Evolutionary conservation across 1,140 invertebrate species (phyloP).

Genomic region (Ectropis grisescens): DNA sequence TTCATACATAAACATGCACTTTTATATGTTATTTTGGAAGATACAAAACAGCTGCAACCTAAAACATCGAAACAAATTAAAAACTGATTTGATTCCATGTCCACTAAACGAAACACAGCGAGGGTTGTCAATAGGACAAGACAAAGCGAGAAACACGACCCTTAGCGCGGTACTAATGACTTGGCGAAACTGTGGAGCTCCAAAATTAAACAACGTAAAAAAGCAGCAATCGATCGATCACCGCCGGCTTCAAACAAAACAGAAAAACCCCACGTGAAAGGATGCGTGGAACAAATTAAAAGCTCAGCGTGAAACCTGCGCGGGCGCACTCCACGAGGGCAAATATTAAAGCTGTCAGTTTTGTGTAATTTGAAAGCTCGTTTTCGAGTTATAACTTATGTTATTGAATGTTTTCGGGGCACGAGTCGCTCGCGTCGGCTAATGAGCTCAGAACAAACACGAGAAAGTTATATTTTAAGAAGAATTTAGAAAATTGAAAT

Average conservation of each 20-base stretch:
- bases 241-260: conserved; percentile 48
- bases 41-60: no score
- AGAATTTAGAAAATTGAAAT: conserved; percentile 28
- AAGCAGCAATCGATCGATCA: conserved; percentile 60
- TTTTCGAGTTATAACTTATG: conserved; percentile 60
- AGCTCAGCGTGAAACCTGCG: conserved; percentile 58
- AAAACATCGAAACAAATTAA: no score
- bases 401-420: conserved; percentile 47
- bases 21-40: no score
- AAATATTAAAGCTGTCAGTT: conserved; percentile 67
- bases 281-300: conserved; percentile 68
- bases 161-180: conserved; percentile 53
- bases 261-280: conserved; percentile 56
- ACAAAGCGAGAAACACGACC: conserved; percentile 23
- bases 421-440: conserved; percentile 13
- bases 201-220: conserved; percentile 63
- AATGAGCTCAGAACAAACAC: conserved; percentile 29
- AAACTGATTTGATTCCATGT: no score
- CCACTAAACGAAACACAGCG: conserved; percentile 3
- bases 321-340: conserved; percentile 36
- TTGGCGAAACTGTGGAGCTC: conserved; percentile 49
- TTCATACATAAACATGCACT: no score
- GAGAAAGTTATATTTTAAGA: conserved; percentile 18
- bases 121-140: conserved; percentile 30
- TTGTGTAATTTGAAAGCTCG: conserved; percentile 64